phyloP scores from a whole-genome alignment of 2,888 invertebrate species.

The Hirtodrosophila trivittata region DNA sequence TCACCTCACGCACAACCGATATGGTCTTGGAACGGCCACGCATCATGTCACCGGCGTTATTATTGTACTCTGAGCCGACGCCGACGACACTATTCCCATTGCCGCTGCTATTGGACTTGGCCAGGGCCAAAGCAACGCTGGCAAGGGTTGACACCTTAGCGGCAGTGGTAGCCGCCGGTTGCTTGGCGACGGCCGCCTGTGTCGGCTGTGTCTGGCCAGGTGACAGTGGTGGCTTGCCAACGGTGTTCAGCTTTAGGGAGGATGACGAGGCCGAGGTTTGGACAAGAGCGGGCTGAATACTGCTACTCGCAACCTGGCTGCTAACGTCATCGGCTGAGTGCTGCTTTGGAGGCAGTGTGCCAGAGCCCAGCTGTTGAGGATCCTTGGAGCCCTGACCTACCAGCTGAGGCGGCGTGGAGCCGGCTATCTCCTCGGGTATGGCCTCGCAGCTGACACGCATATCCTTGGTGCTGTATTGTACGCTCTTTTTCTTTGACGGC shows the following conservation, averaged over 20 bases:
- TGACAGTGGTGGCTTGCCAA: conserved; percentile 87
- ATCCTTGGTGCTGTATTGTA: conserved; percentile 87
- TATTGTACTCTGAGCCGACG: conserved; percentile 81
- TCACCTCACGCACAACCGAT: conserved; percentile 86
- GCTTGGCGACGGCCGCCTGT: conserved; percentile 47
- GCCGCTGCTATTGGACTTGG: conserved; percentile 77
- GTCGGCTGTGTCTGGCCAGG: conserved; percentile 83
- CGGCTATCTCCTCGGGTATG: conserved; percentile 94
- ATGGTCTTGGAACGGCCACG: conserved; percentile 89
- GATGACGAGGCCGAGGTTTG: conserved; percentile 80
- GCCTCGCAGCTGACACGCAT: conserved; percentile 94
- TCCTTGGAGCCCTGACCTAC: conserved; percentile 79
- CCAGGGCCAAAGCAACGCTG: conserved; percentile 58
- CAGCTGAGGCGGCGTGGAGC: conserved; percentile 88
- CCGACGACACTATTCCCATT: conserved; percentile 57
- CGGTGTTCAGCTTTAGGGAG: conserved; percentile 76
- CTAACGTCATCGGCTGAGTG: conserved; percentile 83
- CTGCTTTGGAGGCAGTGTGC: conserved; percentile 81
- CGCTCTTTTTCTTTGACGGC: conserved; percentile 85
- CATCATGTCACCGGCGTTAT: conserved; percentile 85
- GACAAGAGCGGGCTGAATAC: conserved; percentile 48
- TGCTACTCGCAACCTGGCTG: conserved; percentile 46
- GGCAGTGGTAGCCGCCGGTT: conserved; percentile 56
- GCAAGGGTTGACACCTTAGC: conserved; percentile 44
- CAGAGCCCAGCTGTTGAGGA: conserved; percentile 68